A percentile compares a stretch with the other conserved stretches of the same genome.
These are phyloP conservation scores for Agonopterix alstromeriana DNA, from an alignment of 2,888 invertebrate species.

Conservation along the genomic window DNA sequence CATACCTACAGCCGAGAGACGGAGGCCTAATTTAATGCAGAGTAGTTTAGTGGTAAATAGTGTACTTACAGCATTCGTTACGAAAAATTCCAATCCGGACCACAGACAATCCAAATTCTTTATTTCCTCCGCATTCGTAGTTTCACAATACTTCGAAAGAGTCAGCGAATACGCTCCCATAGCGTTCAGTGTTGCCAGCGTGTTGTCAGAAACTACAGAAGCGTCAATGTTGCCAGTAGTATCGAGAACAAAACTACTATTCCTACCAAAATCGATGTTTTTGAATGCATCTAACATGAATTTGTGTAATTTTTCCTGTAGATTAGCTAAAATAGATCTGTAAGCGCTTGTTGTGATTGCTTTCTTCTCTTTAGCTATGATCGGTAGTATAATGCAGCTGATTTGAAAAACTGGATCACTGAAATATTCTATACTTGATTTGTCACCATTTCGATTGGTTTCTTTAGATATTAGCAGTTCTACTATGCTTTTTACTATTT, in stretches of 20 bases:
- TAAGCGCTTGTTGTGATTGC: slow-evolving; percentile 48
- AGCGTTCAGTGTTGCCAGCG: slow-evolving; percentile 53
- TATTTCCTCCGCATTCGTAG: slow-evolving; percentile 40
- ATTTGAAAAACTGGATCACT: slow-evolving; percentile 58
- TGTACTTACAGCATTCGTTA: slow-evolving; percentile 57
- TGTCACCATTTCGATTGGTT: slow-evolving; percentile 21
- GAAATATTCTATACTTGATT: slow-evolving; percentile 42
- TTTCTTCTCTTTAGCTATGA: slow-evolving; percentile 60
- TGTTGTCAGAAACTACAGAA: slow-evolving; percentile 33
- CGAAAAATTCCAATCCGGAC: slow-evolving; percentile 53
- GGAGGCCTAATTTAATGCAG: too few species aligned
- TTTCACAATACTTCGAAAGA: slow-evolving; percentile 58
- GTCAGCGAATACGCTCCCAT: slow-evolving; percentile 60
- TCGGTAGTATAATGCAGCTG: slow-evolving; percentile 51
- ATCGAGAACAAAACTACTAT: slow-evolving; percentile 20
- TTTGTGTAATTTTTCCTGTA: slow-evolving; percentile 60
- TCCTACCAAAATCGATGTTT: slow-evolving; percentile 44
- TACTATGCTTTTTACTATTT: slow-evolving; percentile 55
- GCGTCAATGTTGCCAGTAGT: slow-evolving; percentile 37
- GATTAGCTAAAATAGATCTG: slow-evolving; percentile 54
- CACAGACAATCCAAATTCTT: slow-evolving; percentile 55
- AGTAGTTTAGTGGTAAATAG: too few species aligned
- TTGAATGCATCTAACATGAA: slow-evolving; percentile 50
- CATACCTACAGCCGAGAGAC: too few species aligned
- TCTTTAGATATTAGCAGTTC: slow-evolving; percentile 43